Conservation (phyloP, 1,140 invertebrate genomes). For the Homalodisca vitripennis region DNA sequence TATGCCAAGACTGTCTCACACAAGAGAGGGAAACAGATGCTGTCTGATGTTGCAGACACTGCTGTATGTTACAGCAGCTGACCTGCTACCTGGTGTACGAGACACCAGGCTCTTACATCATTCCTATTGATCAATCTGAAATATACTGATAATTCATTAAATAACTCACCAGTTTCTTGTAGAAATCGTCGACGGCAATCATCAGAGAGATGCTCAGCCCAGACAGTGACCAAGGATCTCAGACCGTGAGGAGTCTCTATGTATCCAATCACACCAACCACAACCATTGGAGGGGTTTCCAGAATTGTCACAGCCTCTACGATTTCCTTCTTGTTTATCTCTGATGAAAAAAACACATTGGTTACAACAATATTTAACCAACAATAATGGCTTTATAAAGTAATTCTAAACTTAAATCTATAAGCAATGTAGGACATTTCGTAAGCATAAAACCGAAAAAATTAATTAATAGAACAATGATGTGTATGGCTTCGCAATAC, state of each 20-base stretch:
- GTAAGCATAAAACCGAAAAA: too few relatives aligned
- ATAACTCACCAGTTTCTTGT: slow-evolving; percentile 99
- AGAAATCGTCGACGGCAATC: slow-evolving; percentile 97
- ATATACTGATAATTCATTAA: too few relatives aligned
- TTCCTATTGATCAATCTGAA: neutral
- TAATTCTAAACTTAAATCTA: too few relatives aligned
- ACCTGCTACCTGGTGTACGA: neutral
- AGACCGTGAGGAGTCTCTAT: slow-evolving; percentile 98
- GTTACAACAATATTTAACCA: too few relatives aligned
- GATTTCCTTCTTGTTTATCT: slow-evolving; percentile 99
- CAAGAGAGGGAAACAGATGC: slow-evolving; percentile 52
- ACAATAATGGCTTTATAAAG: too few relatives aligned
- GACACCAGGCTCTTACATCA: neutral
- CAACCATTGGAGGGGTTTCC: slow-evolving; percentile 97
- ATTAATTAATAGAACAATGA: too few relatives aligned
- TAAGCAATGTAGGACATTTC: too few relatives aligned
- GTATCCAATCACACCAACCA: slow-evolving; percentile 97
- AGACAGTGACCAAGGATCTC: slow-evolving; percentile 91
- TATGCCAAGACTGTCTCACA: slow-evolving; percentile 59
- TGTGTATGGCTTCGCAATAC: too few relatives aligned
- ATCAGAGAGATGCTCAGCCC: slow-evolving; percentile 98
- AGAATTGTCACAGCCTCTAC: slow-evolving; percentile 98
- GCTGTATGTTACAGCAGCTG: slow-evolving; percentile 57
- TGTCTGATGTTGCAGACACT: slow-evolving; percentile 59
- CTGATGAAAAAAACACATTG: slow-evolving; percentile 59